Base-by-base conservation (phyloP, 2,113 vertebrate genomes). In the Pipra filicauda region DNA sequence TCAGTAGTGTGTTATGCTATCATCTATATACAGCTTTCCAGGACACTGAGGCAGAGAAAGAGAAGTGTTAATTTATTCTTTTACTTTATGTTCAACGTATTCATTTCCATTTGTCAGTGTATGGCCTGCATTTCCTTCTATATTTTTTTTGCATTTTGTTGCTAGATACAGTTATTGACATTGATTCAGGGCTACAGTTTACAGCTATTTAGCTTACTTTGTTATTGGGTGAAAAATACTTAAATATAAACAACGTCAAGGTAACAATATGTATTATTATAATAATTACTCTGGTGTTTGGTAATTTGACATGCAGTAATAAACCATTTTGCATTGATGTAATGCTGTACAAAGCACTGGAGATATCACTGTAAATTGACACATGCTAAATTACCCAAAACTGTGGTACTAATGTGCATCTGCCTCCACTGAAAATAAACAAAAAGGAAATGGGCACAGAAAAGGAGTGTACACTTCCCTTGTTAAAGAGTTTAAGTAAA, bases 61-160 rank as follows among this genome's bases (percentile, higher is more conserved):
- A 89, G 64, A 95, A 95, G 41, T 73, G 75, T 21, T 92, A 77
- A 84, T 95, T 96, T 93, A 84, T 91, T 94, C 55, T 59, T 89
- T 93, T 76, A 83, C 54, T 95, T 77, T 58, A 44, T 83, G 62
- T 80, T 89, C 79, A 93, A 41, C 23, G 74, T 65, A 85, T 88
- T 92, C 64, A 81, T 58, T 94, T 46, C 52, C 44, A 65, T 58
- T 96, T 94, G 44, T 79, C 70, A 70, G 59, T n/a, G 31, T 37
- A 43, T 10, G 21, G 54, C 9, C 69, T 84, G 17, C 16, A n/a
- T 89, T 92, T 78, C 52, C 22, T 39, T 39, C 39, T 39, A 39
- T 39, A 39, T 35, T 13, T 30, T 28, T 48, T 44, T 19, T 26
- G 1, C 7, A 30, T 31, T 87, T 55, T 49, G 16, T 73, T 85